Percentiles rank a stretch among this genome's conserved stretches.
Conservation (phyloP, 64 coral and sea anemone species). For the Dendronephthya gigantea region DNA sequence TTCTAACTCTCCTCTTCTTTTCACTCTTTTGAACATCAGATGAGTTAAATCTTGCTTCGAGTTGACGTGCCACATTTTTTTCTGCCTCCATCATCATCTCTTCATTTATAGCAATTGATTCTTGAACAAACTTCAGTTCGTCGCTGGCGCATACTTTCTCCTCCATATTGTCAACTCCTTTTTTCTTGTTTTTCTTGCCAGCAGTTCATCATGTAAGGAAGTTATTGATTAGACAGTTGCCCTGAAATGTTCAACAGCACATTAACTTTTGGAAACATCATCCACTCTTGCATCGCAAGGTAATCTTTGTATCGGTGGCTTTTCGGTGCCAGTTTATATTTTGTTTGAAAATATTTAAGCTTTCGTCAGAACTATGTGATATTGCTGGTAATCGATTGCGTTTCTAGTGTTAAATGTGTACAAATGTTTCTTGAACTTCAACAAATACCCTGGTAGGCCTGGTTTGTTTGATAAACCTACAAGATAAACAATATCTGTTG, state of each 20-base stretch:
- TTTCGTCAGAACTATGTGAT: background rate
- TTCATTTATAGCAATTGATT: background rate
- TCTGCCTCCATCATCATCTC: background rate
- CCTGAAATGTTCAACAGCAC: background rate
- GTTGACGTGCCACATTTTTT: background rate
- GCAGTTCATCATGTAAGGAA: background rate
- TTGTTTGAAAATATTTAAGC: slow-evolving; percentile 24
- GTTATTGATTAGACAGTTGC: background rate
- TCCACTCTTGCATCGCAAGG: background rate
- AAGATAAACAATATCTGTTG: background rate
- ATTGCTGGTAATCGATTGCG: background rate
- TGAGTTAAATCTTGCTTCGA: background rate
- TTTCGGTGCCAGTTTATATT: background rate
- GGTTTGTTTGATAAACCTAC: background rate
- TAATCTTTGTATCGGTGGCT: background rate
- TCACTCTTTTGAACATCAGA: background rate
- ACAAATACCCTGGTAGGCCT: background rate
- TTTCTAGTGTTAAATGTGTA: background rate
- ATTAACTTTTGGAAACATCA: background rate
- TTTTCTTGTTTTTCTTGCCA: background rate
- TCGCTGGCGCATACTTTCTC: background rate
- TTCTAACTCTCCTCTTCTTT: background rate
- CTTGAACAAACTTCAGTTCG: background rate
- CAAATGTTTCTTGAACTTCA: background rate
- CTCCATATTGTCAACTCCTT: background rate